Evolutionary conservation across 2,888 invertebrate genomes (phyloP), one percentile per base, ranked within the genome.

Genomic region (Chydorus sphaericus): DNA sequence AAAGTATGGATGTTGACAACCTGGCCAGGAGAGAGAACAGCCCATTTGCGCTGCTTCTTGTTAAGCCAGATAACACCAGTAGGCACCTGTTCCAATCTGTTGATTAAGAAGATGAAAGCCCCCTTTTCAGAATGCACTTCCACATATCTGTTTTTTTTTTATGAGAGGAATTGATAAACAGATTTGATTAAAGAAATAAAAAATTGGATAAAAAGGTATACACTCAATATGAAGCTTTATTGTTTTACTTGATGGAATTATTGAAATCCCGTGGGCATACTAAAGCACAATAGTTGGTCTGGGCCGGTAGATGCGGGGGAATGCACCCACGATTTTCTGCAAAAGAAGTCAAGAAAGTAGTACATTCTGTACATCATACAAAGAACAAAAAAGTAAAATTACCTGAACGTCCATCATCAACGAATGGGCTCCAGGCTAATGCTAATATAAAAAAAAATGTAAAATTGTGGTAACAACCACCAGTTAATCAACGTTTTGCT

Each of bases 21-120:
- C 68, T 96, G 91, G 64, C 88, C 88, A 62, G 97, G 80, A 7
- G 93, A 92, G 18, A 98, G 76, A 37, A 83, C 82, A 0, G 94
- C 96, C 96, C 97, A 98, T 76, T 94, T 94, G 63, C 98, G 77
- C 68, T 96, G 94, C 1, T 88, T 85, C 61, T 91, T 77, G 62
- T 90, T 92, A 70, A 98, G 94, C 0, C 90, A 96, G 59, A 97
- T 81, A 59, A 81, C 78, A 18, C 87, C 86, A 59, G 80, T 77
- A n/a, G 82, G 81, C 55, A 96, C 80, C 53, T 82, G 81, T 55
- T 75, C 75, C 66, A 85, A 83, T 59, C 80, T 77, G 65, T 78
- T 80, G 56, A 90, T 75, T 1, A 91, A 85, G 70, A 97, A 97
- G 30, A 91, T 78, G 70, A 80, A 93, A 65, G 81, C 80, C 1